A percentile compares a stretch with the other conserved stretches of the same genome.
Evolutionary conservation across 1,140 invertebrate genomes (phyloP).

Genomic region (Aphidius ervi): DNA sequence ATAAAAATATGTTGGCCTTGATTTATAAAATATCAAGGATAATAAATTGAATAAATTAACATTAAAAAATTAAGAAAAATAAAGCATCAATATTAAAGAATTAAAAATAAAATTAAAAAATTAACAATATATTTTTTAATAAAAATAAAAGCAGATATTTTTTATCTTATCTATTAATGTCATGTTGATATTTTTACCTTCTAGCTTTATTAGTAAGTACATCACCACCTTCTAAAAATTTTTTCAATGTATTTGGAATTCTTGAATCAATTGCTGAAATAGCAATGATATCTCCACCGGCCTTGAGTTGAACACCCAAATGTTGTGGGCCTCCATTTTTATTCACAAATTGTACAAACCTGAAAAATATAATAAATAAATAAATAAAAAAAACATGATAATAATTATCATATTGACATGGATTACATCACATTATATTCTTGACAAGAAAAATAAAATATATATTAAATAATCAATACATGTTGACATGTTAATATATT

Average conservation of each 20-base stretch:
- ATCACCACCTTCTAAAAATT: conserved; percentile 55
- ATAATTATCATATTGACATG: no score
- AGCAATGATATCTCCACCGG: conserved; percentile 57
- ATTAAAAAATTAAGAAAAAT: not conserved
- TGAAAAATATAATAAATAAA: conserved; percentile 19
- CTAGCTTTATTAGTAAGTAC: conserved; percentile 54
- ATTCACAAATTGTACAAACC: conserved; percentile 56
- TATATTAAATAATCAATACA: no score
- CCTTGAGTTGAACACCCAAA: conserved; percentile 56
- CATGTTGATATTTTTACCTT: conserved; percentile 44
- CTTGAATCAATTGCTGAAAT: conserved; percentile 57
- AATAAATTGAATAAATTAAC: no score
- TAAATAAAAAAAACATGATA: not conserved
- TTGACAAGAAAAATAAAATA: no score
- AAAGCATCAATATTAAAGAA: not conserved
- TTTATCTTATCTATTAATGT: not conserved
- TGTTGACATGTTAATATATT: no score
- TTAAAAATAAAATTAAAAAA: not conserved
- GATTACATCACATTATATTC: no score
- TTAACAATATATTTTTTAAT: conserved; percentile 6
- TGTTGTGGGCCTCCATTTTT: conserved; percentile 55
- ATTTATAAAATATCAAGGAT: no score
- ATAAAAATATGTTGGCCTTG: no score
- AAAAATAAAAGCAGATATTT: conserved; percentile 9
- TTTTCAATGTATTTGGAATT: conserved; percentile 58